These are phyloP conservation scores for Stomatorhinus walkeri DNA, from an alignment of 2,797 vertebrate genomes.

Conservation along the genomic window DNA sequence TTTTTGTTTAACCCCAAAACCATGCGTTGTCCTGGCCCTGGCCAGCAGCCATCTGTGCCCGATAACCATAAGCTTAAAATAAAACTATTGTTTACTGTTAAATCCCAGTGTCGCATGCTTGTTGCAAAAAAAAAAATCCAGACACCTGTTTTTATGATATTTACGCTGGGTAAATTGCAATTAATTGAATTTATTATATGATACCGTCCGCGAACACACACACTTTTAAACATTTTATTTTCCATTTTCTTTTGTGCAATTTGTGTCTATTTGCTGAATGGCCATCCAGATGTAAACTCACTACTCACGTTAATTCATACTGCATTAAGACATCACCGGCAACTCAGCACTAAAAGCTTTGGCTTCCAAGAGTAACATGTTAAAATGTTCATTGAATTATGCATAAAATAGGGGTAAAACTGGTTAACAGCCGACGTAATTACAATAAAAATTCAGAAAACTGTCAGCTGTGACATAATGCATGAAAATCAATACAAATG, in stretches of 20 bases:
- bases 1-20: not conserved
- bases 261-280: not conserved
- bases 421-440: not conserved
- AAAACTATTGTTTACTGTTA: not conserved
- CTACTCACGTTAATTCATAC: not conserved
- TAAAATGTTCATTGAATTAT: not conserved
- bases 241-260: not conserved
- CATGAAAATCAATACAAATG: not conserved
- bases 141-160: not conserved
- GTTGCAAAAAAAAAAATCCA: not conserved
- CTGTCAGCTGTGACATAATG: not conserved
- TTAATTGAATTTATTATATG: not conserved
- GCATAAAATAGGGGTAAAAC: not conserved
- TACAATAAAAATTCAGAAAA: not conserved
- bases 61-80: not conserved
- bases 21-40: not conserved
- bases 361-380: not conserved
- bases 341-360: not conserved
- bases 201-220: not conserved
- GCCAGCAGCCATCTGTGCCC: not conserved
- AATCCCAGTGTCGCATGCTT: not conserved
- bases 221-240: not conserved
- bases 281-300: not conserved
- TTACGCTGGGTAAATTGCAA: not conserved
- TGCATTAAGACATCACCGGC: not conserved